Conservation (phyloP, 2,888 invertebrate species). For the Phaedon cochleariae region DNA sequence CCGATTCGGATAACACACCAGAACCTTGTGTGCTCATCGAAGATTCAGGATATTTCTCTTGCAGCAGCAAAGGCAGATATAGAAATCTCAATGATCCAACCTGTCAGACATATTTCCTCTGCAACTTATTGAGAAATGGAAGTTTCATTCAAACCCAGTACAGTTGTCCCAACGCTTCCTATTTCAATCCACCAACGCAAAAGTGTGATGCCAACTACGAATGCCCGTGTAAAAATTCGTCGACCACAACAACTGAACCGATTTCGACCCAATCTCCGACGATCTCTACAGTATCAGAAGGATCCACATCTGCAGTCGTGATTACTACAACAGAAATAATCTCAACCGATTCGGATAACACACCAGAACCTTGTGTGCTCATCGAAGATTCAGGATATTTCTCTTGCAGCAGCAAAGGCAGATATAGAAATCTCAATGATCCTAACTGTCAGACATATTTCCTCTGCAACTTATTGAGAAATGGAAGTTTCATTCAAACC, state of each 20-base stretch:
- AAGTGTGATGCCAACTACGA: slow-evolving; percentile 61
- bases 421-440: slow-evolving; percentile 38
- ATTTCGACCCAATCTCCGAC: not conserved
- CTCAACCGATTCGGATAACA: not conserved
- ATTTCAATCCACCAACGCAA: slow-evolving; percentile 58
- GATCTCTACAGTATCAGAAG: not conserved
- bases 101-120: slow-evolving; percentile 46
- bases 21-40: slow-evolving; percentile 10
- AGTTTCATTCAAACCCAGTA: slow-evolving; percentile 53
- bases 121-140: slow-evolving; percentile 47
- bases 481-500: slow-evolving; percentile 56
- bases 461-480: slow-evolving; percentile 55
- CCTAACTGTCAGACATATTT: slow-evolving; percentile 57
- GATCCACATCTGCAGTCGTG: not conserved
- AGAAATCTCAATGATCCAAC: slow-evolving; percentile 57
- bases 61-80: slow-evolving; percentile 49
- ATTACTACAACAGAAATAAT: not conserved
- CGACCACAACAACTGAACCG: not conserved
- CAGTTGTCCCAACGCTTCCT: slow-evolving; percentile 22
- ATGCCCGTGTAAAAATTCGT: slow-evolving; percentile 57
- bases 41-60: slow-evolving; percentile 31
- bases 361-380: not conserved
- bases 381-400: slow-evolving; percentile 26
- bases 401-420: slow-evolving; percentile 41
- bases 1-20: not conserved